These are phyloP conservation scores for Phalacrocorax aristotelis DNA, from an alignment of 2,113 vertebrate species.

Conservation along the genomic window DNA sequence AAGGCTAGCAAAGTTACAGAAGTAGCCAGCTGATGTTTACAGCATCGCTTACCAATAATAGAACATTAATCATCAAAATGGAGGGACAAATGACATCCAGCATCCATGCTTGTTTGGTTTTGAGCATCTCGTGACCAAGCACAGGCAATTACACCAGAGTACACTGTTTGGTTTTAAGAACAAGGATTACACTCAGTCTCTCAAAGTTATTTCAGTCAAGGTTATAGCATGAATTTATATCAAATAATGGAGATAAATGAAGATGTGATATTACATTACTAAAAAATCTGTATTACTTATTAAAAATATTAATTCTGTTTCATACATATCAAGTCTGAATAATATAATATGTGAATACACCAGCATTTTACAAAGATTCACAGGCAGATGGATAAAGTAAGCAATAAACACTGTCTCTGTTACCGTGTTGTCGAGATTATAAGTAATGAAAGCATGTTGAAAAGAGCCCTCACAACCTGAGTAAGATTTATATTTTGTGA, in stretches of 20 bases:
- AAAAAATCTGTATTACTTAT: background rate
- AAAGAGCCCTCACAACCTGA: conserved; percentile 13
- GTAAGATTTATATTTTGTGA: conserved; percentile 46
- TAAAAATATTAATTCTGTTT: background rate
- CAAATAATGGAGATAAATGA: background rate
- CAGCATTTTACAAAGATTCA: background rate
- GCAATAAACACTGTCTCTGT: conserved; percentile 1
- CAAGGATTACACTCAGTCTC: background rate
- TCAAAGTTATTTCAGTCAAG: conserved; percentile 28
- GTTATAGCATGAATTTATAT: background rate
- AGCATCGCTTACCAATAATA: background rate
- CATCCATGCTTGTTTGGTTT: background rate
- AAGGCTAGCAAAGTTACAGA: background rate
- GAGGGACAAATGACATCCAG: conserved; percentile 7
- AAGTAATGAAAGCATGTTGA: conserved; percentile 3
- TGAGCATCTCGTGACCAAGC: background rate
- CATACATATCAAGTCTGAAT: background rate
- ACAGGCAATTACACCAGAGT: conserved; percentile 9
- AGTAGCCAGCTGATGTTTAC: conserved; percentile 5
- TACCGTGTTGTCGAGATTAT: conserved; percentile 22
- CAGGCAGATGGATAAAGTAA: background rate
- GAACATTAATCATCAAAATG: background rate
- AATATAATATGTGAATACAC: background rate
- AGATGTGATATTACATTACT: conserved; percentile 5
- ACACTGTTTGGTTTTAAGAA: background rate